Evolutionary conservation across 1,140 invertebrate genomes (phyloP).

Genomic region (Anthonomus grandis): DNA sequence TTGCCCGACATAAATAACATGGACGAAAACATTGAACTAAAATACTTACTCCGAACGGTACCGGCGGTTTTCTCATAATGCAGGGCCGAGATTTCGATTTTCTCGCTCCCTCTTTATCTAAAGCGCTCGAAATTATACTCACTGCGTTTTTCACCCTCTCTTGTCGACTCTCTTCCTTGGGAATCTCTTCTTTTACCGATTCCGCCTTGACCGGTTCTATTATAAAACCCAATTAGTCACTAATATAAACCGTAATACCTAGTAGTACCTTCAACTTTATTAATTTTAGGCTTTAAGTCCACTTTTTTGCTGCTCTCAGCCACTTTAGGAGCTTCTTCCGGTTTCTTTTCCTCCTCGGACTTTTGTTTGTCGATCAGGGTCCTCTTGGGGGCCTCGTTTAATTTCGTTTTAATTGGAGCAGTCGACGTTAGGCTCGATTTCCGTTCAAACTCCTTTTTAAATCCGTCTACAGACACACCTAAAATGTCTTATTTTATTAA

Average conservation of each 20-base stretch:
- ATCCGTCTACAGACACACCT: slow-evolving; percentile 72
- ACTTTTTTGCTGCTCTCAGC: slow-evolving; percentile 12
- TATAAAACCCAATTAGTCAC: neutral
- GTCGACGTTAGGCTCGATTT: slow-evolving; percentile 63
- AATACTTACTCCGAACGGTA: slow-evolving; percentile 53
- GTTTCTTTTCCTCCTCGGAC: slow-evolving; percentile 41
- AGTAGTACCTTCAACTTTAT: too few relatives aligned
- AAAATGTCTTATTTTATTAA: too few relatives aligned
- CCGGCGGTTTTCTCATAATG: slow-evolving; percentile 55
- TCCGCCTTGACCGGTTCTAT: slow-evolving; percentile 40
- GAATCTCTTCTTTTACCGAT: neutral
- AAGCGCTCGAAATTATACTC: slow-evolving; percentile 58
- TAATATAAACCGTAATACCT: too few relatives aligned
- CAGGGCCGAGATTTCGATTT: slow-evolving; percentile 50
- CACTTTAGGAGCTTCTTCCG: slow-evolving; percentile 25
- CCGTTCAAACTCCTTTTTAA: slow-evolving; percentile 78
- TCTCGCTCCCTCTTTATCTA: slow-evolving; percentile 53
- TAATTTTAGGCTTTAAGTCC: neutral
- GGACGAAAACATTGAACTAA: too few relatives aligned
- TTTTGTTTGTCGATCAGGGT: slow-evolving; percentile 40
- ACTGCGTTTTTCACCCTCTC: slow-evolving; percentile 56
- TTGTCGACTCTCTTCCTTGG: slow-evolving; percentile 44
- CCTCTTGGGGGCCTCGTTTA: slow-evolving; percentile 29
- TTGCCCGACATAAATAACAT: too few relatives aligned
- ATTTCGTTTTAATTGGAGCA: slow-evolving; percentile 47